Evolutionary conservation across 2,888 invertebrate species (phyloP), one percentile per base, ranked within the genome.

Genomic region (Anagyrus pseudococci): DNA sequence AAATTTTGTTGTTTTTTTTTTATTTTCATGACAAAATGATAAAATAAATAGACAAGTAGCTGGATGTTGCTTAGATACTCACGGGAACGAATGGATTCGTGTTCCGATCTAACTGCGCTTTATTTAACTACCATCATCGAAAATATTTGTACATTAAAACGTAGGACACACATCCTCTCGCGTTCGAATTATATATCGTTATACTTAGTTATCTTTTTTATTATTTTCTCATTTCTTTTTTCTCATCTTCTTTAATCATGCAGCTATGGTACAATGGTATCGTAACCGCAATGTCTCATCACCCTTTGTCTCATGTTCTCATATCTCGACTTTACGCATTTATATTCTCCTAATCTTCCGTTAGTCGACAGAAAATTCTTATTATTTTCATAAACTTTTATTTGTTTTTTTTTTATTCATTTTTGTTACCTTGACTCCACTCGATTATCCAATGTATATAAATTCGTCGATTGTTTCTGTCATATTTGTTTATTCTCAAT

Each of bases 111-210:
- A 75, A 73, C 74, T 74, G 74, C 69, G 73, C 71, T 76, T 75
- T 73, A 75, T 76, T 78, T 72, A 76, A 76, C 75, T 74, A 76
- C 71, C 72, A 74, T 74, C 69, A 72, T 76, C 73, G 76, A 77
- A 76, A 77, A 77, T 77, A 77, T 77, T 76, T 77, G 77, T 76
- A 77, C 78, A 77, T 77, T 76, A 73, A 77, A 78, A 74, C 73
- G 73, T 75, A 75, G 76, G 77, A 74, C 73, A 72, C 73, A 69
- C 71, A 64, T 60, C 71, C 69, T 70, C 67, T 76, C 74, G 75
- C 75, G 75, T 74, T 72, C 71, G 71, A 75, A 75, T 76, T 73
- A 74, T 72, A 37, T n/a, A n/a, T n/a, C n/a, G n/a, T n/a, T n/a
- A n/a, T 74, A 65, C 69, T 77, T 37, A 8, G 33, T 37, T 37